These are phyloP conservation scores for Ispidina lecontei DNA, from an alignment of 2,797 vertebrate species.

Conservation along the genomic window DNA sequence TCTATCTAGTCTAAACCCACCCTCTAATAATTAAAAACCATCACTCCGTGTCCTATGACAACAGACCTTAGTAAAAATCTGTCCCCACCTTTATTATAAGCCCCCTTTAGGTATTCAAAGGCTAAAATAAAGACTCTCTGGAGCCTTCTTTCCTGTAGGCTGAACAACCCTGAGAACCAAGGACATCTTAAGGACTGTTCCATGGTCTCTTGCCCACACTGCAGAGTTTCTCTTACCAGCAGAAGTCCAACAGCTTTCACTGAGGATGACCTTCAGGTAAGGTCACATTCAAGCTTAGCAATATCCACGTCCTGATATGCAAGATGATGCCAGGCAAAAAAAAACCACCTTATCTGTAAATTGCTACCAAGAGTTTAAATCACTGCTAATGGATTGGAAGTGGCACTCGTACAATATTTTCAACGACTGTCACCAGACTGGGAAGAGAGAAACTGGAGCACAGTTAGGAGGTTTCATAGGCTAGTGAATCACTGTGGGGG, in stretches of 20 bases:
- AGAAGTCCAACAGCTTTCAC: neutral
- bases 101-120: neutral
- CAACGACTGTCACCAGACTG: neutral
- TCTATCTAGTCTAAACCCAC: neutral
- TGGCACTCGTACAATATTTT: neutral
- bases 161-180: neutral
- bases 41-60: neutral
- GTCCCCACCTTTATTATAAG: neutral
- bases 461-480: conserved; percentile 3
- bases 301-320: neutral
- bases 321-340: neutral
- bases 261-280: neutral
- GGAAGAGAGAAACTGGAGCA: neutral
- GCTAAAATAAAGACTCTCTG: neutral
- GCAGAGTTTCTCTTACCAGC: rapidly evolving
- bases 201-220: neutral
- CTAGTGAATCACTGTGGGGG: neutral
- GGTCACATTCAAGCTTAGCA: rapidly evolving
- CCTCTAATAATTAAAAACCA: neutral
- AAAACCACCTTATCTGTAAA: neutral
- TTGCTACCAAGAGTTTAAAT: neutral
- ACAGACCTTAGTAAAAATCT: neutral
- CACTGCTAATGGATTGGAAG: neutral
- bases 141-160: neutral
- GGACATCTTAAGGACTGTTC: neutral